Percentiles rank a stretch among this genome's conserved stretches.
phyloP scores from a whole-genome alignment of 2,888 invertebrate species.

The Eumerus sabulonum region DNA sequence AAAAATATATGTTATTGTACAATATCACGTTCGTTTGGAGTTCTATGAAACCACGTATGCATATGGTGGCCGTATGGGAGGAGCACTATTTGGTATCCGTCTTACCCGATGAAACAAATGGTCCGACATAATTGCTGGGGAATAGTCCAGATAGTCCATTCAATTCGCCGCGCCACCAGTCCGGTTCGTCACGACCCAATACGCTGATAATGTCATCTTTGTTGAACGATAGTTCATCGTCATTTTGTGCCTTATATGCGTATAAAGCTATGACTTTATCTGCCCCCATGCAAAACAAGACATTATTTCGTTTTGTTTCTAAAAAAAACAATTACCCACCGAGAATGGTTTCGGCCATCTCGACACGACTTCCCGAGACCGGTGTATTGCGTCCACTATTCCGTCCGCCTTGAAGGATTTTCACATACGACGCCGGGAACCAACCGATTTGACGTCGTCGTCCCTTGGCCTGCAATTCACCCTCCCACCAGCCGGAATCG shows the following conservation, averaged over 20 bases:
- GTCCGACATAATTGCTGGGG: slow-evolving; percentile 96
- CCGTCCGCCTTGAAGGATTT: slow-evolving; percentile 85
- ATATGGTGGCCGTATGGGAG: slow-evolving; percentile 17
- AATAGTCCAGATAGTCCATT: slow-evolving; percentile 94
- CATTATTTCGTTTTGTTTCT: not conserved
- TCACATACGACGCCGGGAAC: slow-evolving; percentile 99
- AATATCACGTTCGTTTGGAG: slow-evolving; percentile 50
- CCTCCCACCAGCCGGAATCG: slow-evolving; percentile 99
- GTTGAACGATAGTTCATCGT: slow-evolving; percentile 95
- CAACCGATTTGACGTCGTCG: slow-evolving; percentile 96
- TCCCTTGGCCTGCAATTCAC: slow-evolving; percentile 95
- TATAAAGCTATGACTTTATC: slow-evolving; percentile 96
- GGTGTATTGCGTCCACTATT: slow-evolving; percentile 87
- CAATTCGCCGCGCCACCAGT: slow-evolving; percentile 98
- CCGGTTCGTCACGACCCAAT: slow-evolving; percentile 94
- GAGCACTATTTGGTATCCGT: slow-evolving; percentile 73
- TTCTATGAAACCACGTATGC: slow-evolving; percentile 41
- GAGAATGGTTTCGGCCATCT: slow-evolving; percentile 79
- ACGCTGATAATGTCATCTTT: slow-evolving; percentile 95
- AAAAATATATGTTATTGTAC: slow-evolving; percentile 30
- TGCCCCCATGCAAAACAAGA: slow-evolving; percentile 75
- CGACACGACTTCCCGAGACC: slow-evolving; percentile 85
- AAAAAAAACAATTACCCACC: slow-evolving; percentile 71
- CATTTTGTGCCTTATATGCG: slow-evolving; percentile 95
- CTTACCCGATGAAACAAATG: slow-evolving; percentile 81